These are phyloP conservation scores for Phalacrocorax aristotelis DNA, from an alignment of 2,113 vertebrate genomes.

Conservation along the genomic window DNA sequence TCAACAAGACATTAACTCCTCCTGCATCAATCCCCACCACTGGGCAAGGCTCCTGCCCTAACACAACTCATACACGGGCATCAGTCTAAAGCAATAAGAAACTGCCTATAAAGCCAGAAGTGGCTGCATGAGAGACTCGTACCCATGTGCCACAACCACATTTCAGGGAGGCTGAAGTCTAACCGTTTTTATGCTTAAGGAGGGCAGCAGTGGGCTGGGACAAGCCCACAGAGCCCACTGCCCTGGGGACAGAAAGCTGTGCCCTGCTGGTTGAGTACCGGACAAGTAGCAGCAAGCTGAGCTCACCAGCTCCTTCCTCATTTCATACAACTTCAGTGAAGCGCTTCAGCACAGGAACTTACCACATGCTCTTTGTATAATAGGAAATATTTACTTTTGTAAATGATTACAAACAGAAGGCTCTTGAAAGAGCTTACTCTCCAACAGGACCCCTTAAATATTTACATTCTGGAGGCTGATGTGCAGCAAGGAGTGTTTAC, in stretches of 20 bases:
- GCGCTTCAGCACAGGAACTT: constrained; percentile 12
- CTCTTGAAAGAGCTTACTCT: constrained; percentile 51
- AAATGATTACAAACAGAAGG: constrained; percentile 61
- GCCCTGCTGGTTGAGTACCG: not conserved
- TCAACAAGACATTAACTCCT: constrained; percentile 14
- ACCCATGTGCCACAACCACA: too few species aligned
- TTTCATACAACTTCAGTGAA: not conserved
- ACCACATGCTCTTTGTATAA: not conserved
- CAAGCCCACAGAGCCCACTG: not conserved
- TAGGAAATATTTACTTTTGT: constrained; percentile 47
- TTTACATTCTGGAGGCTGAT: constrained; percentile 51
- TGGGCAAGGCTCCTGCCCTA: not conserved
- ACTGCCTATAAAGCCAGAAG: not conserved
- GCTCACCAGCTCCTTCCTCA: not conserved
- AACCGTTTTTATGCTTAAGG: not conserved
- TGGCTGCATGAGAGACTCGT: not conserved
- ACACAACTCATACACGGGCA: not conserved
- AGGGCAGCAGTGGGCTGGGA: not conserved
- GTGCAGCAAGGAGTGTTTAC: not conserved
- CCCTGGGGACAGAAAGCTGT: not conserved
- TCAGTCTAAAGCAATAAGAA: not conserved
- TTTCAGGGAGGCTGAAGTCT: not conserved
- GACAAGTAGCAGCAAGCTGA: not conserved
- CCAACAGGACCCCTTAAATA: constrained; percentile 51
- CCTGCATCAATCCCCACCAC: not conserved